Evolutionary conservation across 2,888 invertebrate genomes (phyloP), one percentile per base, ranked within the genome.

Genomic region (Ferdinandea cuprea): DNA sequence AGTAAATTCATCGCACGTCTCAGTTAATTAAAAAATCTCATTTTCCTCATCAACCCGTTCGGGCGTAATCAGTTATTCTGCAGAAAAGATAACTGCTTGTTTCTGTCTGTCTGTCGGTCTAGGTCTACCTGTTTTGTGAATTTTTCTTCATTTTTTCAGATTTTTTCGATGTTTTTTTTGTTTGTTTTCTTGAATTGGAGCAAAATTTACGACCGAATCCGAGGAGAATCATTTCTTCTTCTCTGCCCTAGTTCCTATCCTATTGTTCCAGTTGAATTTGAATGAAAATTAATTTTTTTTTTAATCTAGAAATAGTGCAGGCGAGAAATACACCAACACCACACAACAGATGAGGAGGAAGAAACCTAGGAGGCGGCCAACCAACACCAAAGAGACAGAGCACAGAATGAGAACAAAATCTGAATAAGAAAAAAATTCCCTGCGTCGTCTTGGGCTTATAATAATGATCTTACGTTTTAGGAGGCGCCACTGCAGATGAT

Each of bases 191-290:
- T 46, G 54, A 77, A 66, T 77, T 81, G 66, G 81, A 77, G 81
- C 77, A 81, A 58, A 77, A 66, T 77, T 77, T 81, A 71, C 66
- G 81, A 81, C 56, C 76, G 59, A 63, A 66, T 54, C 44, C 52
- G 44, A 66, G 42, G 44, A 32, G 15, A 35, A 21, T 35, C n/a
- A 52, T 48, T 40, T 71, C 32, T 71, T 66, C 40, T 76, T 48
- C 58, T 54, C 54, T 77, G 81, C 48, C 77, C 81, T 54, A 76
- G 32, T 71, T 81, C 56, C 56, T 58, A 63, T 81, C 56, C 56
- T 58, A 63, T 56, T 40, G 63, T 61, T 77, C 46, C 37, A 40
- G 11, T 32, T 40, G 50, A 54, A 32, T 71, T 72, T 52, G 52
- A 61, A 59, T 65, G n/a, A 48, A 25, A 25, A 25, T 25, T 5